Conservation (phyloP, 2,888 invertebrate genomes). For the Hydrotaea diabolus region DNA sequence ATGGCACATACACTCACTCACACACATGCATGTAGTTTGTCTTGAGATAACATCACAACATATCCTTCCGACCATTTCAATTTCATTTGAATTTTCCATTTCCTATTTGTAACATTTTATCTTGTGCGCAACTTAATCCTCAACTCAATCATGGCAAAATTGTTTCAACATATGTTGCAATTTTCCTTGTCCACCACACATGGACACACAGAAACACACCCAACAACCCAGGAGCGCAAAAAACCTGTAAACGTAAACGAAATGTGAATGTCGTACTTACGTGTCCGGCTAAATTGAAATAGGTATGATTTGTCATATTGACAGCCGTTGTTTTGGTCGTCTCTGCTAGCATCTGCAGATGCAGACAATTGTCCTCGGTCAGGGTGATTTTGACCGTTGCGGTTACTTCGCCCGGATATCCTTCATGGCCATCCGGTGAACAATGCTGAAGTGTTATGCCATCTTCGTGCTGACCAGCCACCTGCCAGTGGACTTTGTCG, state of each 20-base stretch:
- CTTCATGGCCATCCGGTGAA: slow-evolving; percentile 91
- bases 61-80: slow-evolving; percentile 63
- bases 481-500: slow-evolving; percentile 88
- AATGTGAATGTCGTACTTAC: slow-evolving; percentile 70
- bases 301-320: slow-evolving; percentile 93
- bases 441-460: slow-evolving; percentile 87
- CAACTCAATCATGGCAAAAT: slow-evolving; percentile 59
- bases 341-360: slow-evolving; percentile 88
- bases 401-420: slow-evolving; percentile 92
- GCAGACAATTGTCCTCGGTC: slow-evolving; percentile 87
- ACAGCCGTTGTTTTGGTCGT: slow-evolving; percentile 90
- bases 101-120: slow-evolving; percentile 55
- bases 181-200: slow-evolving; percentile 15
- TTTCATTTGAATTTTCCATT: slow-evolving; percentile 63
- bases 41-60: slow-evolving; percentile 46
- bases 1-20: slow-evolving; percentile 4
- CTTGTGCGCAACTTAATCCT: slow-evolving; percentile 53
- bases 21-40: too few relatives aligned
- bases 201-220: background rate
- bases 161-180: slow-evolving; percentile 54
- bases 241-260: slow-evolving; percentile 19
- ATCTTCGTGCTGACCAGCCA: slow-evolving; percentile 70
- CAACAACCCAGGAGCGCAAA: background rate
- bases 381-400: slow-evolving; percentile 87
- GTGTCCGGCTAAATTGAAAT: slow-evolving; percentile 96